Evolutionary conservation across 2,113 vertebrate genomes (phyloP).

Genomic region (Myxocyprinus asiaticus): DNA sequence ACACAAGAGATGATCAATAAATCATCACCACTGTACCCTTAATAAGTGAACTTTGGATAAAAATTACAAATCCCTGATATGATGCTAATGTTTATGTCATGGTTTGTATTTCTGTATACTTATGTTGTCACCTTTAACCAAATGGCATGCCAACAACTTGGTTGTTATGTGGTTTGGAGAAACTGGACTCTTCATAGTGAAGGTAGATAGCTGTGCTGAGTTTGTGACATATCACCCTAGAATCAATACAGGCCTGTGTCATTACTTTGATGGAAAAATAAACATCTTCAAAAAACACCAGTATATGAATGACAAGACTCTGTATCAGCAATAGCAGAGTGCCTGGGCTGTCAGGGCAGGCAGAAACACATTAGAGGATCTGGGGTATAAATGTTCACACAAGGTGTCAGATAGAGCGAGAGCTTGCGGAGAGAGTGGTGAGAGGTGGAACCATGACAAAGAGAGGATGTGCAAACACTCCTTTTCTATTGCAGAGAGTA

Average conservation of each 20-base stretch:
- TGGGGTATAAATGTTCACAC: conserved; percentile 26
- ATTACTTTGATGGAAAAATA: conserved; percentile 4
- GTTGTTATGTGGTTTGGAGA: not conserved
- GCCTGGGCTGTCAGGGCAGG: not conserved
- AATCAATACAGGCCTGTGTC: conserved; percentile 10
- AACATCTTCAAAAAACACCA: conserved; percentile 3
- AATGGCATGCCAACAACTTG: no score
- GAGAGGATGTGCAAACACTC: conserved; percentile 4
- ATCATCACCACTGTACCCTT: not conserved
- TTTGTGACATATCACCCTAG: not conserved
- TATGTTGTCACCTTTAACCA: no score
- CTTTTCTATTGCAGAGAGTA: not conserved
- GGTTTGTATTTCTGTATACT: not conserved
- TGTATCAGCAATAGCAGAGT: not conserved
- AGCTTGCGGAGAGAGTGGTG: not conserved
- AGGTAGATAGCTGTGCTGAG: not conserved
- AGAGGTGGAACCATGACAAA: conserved; percentile 12
- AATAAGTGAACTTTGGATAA: not conserved
- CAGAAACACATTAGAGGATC: conserved; percentile 4
- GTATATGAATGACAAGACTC: conserved; percentile 2
- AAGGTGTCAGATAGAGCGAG: not conserved
- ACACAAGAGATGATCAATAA: no score
- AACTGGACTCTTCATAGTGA: not conserved
- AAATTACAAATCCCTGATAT: not conserved
- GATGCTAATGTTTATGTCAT: not conserved